Conservation (phyloP, 2,113 vertebrate species). For the Bucco capensis region DNA sequence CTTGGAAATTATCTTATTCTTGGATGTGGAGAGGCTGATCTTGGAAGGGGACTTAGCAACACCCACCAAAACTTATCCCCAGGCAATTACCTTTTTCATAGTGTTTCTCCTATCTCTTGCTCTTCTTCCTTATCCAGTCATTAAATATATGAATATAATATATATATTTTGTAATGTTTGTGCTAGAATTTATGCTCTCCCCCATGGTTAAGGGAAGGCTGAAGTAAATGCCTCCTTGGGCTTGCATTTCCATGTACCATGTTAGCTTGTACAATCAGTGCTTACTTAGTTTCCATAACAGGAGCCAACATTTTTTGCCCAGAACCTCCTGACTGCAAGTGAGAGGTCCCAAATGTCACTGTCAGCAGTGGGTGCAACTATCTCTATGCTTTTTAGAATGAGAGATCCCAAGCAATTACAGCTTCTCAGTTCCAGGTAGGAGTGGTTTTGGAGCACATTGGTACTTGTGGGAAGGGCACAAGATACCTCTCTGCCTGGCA, state of each 20-base stretch:
- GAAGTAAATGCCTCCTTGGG: background rate
- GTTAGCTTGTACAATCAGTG: background rate
- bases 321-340: background rate
- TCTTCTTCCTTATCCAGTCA: background rate
- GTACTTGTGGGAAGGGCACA: accelerated
- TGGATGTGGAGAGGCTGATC: background rate
- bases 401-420: background rate
- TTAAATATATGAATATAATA: background rate
- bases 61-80: background rate
- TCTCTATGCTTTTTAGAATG: background rate
- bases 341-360: background rate
- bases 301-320: background rate
- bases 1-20: background rate
- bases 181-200: background rate
- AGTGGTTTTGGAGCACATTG: background rate
- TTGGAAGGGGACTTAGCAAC: background rate
- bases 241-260: background rate
- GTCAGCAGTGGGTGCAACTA: background rate
- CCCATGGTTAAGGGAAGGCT: background rate
- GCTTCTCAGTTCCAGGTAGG: background rate
- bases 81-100: background rate
- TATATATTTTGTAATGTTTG: background rate
- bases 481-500: too few relatives aligned
- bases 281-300: background rate
- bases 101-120: background rate